Evolutionary conservation across 2,888 invertebrate genomes (phyloP).

Genomic region (Biston betularia): DNA sequence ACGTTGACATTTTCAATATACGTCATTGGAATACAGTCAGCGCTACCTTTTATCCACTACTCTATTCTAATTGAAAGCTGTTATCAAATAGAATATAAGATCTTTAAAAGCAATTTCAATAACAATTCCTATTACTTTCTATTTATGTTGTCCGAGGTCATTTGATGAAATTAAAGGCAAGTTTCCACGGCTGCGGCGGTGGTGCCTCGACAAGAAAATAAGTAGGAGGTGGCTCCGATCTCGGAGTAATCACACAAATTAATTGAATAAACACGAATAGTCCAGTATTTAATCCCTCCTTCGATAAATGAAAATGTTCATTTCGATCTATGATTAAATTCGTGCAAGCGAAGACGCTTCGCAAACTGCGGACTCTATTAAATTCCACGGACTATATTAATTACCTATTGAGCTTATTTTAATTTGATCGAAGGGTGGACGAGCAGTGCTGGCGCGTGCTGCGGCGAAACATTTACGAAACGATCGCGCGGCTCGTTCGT

Average conservation of each 20-base stretch:
- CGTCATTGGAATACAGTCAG: too few relatives aligned
- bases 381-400: constrained; percentile 26
- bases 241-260: constrained; percentile 62
- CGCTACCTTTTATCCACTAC: not conserved
- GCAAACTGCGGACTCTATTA: constrained; percentile 30
- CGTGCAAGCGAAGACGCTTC: constrained; percentile 11
- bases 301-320: constrained; percentile 45
- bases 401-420: constrained; percentile 37
- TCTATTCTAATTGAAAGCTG: not conserved
- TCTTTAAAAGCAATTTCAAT: not conserved
- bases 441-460: constrained; percentile 13
- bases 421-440: constrained; percentile 35
- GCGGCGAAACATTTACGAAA: constrained; percentile 13
- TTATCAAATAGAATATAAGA: not conserved
- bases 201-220: constrained; percentile 40
- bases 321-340: constrained; percentile 39
- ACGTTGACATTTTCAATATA: too few relatives aligned
- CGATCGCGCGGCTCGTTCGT: constrained; percentile 23
- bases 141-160: constrained; percentile 69
- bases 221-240: constrained; percentile 58
- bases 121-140: constrained; percentile 63
- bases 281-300: constrained; percentile 47
- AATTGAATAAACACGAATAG: constrained; percentile 67
- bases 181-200: constrained; percentile 37
- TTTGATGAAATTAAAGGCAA: constrained; percentile 71